Evolutionary conservation across 2,113 vertebrate genomes (phyloP).

Genomic region (Scomber japonicus): DNA sequence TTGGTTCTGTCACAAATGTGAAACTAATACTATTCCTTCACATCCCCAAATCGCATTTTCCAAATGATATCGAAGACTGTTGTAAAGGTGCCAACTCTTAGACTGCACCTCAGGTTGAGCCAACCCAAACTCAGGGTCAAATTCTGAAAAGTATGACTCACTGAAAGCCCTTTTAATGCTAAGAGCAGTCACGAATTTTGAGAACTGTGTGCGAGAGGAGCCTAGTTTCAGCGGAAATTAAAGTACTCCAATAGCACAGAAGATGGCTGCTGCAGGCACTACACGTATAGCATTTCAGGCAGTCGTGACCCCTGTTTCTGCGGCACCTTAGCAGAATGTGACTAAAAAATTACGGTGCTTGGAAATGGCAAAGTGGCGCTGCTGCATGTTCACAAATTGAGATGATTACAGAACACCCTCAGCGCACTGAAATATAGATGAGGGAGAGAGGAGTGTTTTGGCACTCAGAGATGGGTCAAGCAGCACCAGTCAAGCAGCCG

Average conservation of each 20-base stretch:
- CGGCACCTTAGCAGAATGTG: constrained; percentile 39
- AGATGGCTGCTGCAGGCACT: constrained; percentile 32
- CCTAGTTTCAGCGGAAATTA: constrained; percentile 30
- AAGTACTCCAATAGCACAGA: constrained; percentile 24
- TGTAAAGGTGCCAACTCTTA: background rate
- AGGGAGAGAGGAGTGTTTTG: constrained; percentile 59
- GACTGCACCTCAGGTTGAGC: constrained; percentile 20
- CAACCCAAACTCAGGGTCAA: constrained; percentile 10
- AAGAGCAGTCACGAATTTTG: constrained; percentile 41
- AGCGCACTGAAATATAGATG: constrained; percentile 64
- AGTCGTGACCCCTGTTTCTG: constrained; percentile 24
- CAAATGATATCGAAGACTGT: background rate
- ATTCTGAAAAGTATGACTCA: constrained; percentile 36
- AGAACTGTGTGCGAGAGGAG: constrained; percentile 12
- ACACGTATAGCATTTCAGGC: constrained; percentile 38
- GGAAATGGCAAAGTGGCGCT: constrained; percentile 41
- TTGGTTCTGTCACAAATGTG: background rate
- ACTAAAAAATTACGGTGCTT: constrained; percentile 43
- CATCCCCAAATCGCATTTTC: background rate
- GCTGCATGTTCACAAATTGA: constrained; percentile 67
- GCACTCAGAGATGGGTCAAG: constrained; percentile 62
- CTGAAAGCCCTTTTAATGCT: constrained; percentile 52
- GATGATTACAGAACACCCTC: constrained; percentile 65
- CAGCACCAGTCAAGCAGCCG: constrained; percentile 49
- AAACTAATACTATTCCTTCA: background rate